Conservation (phyloP, 2,888 invertebrate species). For the Polydesmus complanatus region DNA sequence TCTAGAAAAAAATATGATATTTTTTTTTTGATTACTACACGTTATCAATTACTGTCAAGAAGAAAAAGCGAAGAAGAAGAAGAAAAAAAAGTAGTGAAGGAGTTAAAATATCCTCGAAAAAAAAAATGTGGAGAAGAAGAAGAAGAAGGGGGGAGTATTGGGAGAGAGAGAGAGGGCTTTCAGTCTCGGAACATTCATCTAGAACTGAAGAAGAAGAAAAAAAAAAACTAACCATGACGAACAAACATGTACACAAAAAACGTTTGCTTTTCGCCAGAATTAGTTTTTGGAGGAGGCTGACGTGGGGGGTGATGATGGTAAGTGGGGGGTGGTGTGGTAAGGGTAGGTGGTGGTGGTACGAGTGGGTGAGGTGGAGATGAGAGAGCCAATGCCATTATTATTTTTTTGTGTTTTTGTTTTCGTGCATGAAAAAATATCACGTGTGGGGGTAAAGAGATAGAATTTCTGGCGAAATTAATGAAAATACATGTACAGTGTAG, state of each 20-base stretch:
- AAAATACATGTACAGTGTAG: too few species aligned
- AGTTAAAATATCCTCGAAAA: background rate
- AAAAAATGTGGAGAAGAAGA: conserved; percentile 2
- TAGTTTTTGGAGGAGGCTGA: background rate
- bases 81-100: conserved; percentile 5
- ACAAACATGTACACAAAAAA: background rate
- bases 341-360: too few species aligned
- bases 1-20: conserved; percentile 4
- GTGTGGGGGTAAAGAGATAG: too few species aligned
- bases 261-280: background rate
- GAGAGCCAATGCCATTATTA: too few species aligned
- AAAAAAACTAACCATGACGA: background rate
- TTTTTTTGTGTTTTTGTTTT: too few species aligned
- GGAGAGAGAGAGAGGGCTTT: background rate
- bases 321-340: too few species aligned
- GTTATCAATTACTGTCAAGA: conserved; percentile 15
- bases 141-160: background rate
- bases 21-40: conserved; percentile 11
- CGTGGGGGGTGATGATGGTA: background rate
- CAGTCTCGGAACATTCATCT: background rate
- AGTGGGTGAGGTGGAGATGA: too few species aligned
- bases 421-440: too few species aligned
- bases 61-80: conserved; percentile 2
- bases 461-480: too few species aligned
- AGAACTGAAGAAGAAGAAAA: background rate